Conservation (phyloP, 2,888 invertebrate species). For the Andrena hattorfiana region DNA sequence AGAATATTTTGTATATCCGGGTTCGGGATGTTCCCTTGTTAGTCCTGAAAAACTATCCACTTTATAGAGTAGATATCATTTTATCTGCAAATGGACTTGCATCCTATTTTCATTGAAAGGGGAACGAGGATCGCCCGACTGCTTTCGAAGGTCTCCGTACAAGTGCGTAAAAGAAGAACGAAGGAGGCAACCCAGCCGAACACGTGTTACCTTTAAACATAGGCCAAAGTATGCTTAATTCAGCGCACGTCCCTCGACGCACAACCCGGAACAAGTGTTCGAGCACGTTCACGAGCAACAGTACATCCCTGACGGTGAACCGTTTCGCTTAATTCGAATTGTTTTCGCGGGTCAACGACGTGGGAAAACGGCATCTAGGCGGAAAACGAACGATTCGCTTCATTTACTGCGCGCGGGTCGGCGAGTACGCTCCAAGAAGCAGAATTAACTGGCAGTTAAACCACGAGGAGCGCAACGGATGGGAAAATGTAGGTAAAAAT, state of each 20-base stretch:
- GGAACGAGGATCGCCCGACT: no score
- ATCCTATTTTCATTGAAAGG: no score
- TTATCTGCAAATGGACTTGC: no score
- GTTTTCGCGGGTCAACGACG: constrained; percentile 55
- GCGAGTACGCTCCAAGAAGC: neutral
- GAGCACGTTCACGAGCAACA: constrained; percentile 52
- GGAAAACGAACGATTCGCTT: neutral
- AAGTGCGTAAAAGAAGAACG: neutral
- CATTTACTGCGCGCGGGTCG: neutral
- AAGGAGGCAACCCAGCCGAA: constrained; percentile 30
- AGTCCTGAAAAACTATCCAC: no score
- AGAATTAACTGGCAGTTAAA: neutral
- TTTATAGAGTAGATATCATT: no score
- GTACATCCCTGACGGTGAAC: constrained; percentile 31
- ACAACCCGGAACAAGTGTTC: constrained; percentile 66
- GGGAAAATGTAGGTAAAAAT: neutral
- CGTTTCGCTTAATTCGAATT: constrained; percentile 53
- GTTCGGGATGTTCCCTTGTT: no score
- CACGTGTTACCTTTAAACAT: constrained; percentile 61
- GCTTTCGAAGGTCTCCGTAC: neutral
- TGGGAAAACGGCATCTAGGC: constrained; percentile 51
- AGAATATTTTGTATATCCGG: no score
- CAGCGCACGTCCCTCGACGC: constrained; percentile 35
- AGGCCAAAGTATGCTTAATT: constrained; percentile 52
- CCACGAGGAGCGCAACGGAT: neutral